Percentiles rank a stretch among this genome's conserved stretches.
These are phyloP conservation scores for Coturnix japonica DNA, from an alignment of 2,113 vertebrate genomes.

Conservation along the genomic window DNA sequence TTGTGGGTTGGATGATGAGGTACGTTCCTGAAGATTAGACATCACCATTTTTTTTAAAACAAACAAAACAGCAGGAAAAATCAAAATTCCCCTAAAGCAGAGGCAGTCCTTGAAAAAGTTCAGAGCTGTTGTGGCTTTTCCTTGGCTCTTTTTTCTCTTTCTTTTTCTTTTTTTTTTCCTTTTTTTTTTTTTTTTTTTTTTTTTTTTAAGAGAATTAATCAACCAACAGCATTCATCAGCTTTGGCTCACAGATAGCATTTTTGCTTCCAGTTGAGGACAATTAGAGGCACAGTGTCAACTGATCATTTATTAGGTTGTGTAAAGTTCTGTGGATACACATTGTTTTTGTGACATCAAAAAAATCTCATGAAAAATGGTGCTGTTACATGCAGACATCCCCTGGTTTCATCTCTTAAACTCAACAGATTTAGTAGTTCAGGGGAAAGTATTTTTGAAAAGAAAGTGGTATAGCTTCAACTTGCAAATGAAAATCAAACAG, in stretches of 20 bases:
- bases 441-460: neutral
- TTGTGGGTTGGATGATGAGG: slow-evolving; percentile 74
- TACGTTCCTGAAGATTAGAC: slow-evolving; percentile 78
- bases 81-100: slow-evolving; percentile 68
- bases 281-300: slow-evolving; percentile 32
- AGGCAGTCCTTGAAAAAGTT: slow-evolving; percentile 54
- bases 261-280: slow-evolving; percentile 32
- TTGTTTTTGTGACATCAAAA: neutral
- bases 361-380: neutral
- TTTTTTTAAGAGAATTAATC: neutral
- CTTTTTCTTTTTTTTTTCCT: neutral
- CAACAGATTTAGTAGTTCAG: neutral
- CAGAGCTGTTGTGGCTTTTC: slow-evolving; percentile 17
- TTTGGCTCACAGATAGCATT: neutral
- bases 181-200: neutral
- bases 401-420: neutral
- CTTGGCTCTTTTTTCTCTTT: neutral
- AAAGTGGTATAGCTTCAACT: neutral
- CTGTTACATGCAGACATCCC: neutral
- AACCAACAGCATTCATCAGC: neutral
- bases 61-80: slow-evolving; percentile 73
- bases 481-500: neutral
- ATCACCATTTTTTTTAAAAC: slow-evolving; percentile 68
- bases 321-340: neutral
- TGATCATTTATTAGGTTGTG: slow-evolving; percentile 7